Evolutionary conservation across 2,888 invertebrate genomes (phyloP), one percentile per base, ranked within the genome.

Genomic region (Andrena marginata): DNA sequence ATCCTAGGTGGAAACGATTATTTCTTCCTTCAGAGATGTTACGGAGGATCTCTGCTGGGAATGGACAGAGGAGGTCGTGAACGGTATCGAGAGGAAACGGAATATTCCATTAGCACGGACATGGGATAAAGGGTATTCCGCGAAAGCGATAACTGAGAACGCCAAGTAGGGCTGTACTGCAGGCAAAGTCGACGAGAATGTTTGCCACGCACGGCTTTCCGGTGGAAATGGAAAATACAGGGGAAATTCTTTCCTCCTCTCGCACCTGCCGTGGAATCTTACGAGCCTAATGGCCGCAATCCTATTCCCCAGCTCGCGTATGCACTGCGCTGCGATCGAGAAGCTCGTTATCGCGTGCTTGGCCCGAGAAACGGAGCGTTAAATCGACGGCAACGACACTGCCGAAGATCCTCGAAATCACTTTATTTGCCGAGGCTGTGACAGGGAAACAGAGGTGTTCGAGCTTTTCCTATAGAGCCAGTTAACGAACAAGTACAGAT

Each of bases 51-150:
- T 20, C 54, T 33, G 26, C 7, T 54, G 70, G 68, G 42, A 75
- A 72, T 51, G 77, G 42, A 56, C 54, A 42, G 62, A 35, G 35
- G 60, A 60, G 71, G 16, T 26, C 20, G 35, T 20, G 67, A 67
- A 65, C 48, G 60, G 79, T 63, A 48, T 78, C 31, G 60, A 72
- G 70, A 29, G 68, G 60, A 75, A 82, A 70, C 76, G 64, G 71
- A 83, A 87, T 87, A 85, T 87, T 72, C 77, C 49, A 80, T 63
- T 64, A 29, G 42, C 67, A 54, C 75, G 70, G 73, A 80, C 85
- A 83, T 71, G 62, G 79, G 75, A 81, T 80, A 84, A 87, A 73
- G 42, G 54, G 76, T 63, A 65, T 74, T 65, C 54, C 64, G 64
- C 35, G 20, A 42, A 71, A 56, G 62, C 76, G 80, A 86, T 83